Conservation (phyloP, 2,888 invertebrate species). For the Acanthococcus lagerstroemiae region DNA sequence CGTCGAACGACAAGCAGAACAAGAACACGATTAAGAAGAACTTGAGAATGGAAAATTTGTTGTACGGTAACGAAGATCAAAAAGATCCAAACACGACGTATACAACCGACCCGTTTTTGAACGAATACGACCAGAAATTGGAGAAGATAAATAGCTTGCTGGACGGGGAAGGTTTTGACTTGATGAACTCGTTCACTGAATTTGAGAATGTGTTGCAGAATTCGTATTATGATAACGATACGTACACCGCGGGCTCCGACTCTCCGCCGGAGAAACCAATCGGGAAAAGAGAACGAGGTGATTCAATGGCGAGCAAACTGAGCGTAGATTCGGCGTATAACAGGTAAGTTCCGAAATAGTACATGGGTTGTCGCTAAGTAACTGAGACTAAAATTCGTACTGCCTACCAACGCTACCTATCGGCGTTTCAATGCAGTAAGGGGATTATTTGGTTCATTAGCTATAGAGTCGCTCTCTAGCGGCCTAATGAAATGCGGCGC, state of each 20-base stretch:
- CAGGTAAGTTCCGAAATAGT: conserved; percentile 59
- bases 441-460: too few species aligned
- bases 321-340: conserved; percentile 71
- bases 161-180: conserved; percentile 16
- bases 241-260: conserved; percentile 16
- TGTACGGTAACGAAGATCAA: conserved; percentile 22
- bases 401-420: too few species aligned
- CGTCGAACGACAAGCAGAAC: neutral
- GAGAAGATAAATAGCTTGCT: conserved; percentile 35
- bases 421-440: too few species aligned
- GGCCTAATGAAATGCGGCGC: too few species aligned
- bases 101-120: conserved; percentile 30
- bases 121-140: conserved; percentile 36
- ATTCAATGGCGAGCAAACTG: conserved; percentile 39
- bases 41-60: conserved; percentile 31
- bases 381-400: too few species aligned
- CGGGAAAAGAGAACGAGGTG: neutral
- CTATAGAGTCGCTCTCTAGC: too few species aligned
- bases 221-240: conserved; percentile 31
- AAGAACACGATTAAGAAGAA: conserved; percentile 24
- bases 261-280: neutral
- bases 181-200: conserved; percentile 33
- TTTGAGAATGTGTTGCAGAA: conserved; percentile 37
- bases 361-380: too few species aligned
- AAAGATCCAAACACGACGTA: conserved; percentile 14